phyloP scores from a whole-genome alignment of 2,797 vertebrate species.

The Cyprinodon diabolis region DNA sequence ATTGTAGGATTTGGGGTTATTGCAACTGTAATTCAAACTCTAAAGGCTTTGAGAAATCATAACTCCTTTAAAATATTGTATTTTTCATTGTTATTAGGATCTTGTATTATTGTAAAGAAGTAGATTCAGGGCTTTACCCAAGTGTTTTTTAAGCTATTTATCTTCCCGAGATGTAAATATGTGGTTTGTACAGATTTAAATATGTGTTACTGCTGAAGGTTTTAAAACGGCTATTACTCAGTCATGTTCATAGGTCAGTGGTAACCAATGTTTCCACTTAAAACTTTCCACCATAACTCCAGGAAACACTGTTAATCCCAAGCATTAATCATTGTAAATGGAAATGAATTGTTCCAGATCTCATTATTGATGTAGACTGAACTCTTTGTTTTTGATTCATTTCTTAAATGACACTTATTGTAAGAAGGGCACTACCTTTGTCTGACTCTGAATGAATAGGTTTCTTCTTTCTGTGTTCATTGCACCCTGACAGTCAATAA shows the following conservation, averaged over 20 bases:
- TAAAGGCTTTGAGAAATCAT: conserved; percentile 33
- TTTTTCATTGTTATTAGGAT: conserved; percentile 52
- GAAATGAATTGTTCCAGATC: conserved; percentile 11
- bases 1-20: conserved; percentile 8
- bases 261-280: background rate
- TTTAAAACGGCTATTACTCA: conserved; percentile 8
- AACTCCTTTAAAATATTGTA: conserved; percentile 61
- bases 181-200: conserved; percentile 52
- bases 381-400: conserved; percentile 38
- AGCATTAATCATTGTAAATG: background rate
- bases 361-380: conserved; percentile 20
- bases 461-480: conserved; percentile 48
- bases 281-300: conserved; percentile 1
- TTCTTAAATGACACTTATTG: conserved; percentile 17
- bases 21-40: conserved; percentile 7
- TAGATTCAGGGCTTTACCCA: conserved; percentile 41
- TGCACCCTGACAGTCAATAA: conserved; percentile 43
- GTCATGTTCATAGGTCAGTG: background rate
- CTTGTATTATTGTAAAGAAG: conserved; percentile 43
- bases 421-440: conserved; percentile 40
- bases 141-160: conserved; percentile 21
- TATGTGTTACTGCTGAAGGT: conserved; percentile 31
- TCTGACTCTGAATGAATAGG: conserved; percentile 37
- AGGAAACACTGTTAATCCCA: background rate
- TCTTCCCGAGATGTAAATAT: conserved; percentile 47